Evolutionary conservation across 2,113 vertebrate genomes (phyloP).

Genomic region (Hippolais icterina): DNA sequence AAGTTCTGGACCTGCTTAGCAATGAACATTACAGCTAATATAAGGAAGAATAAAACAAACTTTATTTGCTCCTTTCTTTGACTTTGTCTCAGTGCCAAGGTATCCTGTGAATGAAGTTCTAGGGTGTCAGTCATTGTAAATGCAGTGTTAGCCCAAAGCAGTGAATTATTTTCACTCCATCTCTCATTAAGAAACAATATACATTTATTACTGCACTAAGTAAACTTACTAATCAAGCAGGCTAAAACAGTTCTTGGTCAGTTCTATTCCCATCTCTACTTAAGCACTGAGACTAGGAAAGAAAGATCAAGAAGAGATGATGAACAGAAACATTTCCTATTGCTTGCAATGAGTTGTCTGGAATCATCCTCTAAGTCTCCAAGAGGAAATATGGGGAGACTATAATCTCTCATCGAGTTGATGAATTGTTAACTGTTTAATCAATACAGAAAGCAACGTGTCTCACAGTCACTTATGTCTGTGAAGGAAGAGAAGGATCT

Average conservation of each 20-base stretch:
- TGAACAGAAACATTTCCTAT: background rate
- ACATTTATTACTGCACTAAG: background rate
- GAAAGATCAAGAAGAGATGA: background rate
- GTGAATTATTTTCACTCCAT: background rate
- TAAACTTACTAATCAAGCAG: background rate
- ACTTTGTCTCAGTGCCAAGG: background rate
- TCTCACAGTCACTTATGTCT: conserved; percentile 5
- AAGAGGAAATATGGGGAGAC: background rate
- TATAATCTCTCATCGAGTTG: background rate
- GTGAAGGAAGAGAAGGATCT: background rate
- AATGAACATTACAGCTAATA: background rate
- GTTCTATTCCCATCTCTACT: background rate
- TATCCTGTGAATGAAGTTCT: background rate
- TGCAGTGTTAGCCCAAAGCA: background rate
- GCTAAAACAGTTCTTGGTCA: background rate
- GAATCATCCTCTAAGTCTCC: background rate
- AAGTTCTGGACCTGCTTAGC: background rate
- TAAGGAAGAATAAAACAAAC: background rate
- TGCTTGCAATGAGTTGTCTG: background rate
- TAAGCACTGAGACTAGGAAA: background rate
- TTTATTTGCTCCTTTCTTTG: background rate
- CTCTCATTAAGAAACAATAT: background rate
- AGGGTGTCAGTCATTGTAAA: background rate
- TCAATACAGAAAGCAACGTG: conserved; percentile 17
- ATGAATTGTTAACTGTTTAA: conserved; percentile 40